These are phyloP conservation scores for Myiozetetes cayanensis DNA, from an alignment of 2,113 vertebrate species.

Conservation along the genomic window DNA sequence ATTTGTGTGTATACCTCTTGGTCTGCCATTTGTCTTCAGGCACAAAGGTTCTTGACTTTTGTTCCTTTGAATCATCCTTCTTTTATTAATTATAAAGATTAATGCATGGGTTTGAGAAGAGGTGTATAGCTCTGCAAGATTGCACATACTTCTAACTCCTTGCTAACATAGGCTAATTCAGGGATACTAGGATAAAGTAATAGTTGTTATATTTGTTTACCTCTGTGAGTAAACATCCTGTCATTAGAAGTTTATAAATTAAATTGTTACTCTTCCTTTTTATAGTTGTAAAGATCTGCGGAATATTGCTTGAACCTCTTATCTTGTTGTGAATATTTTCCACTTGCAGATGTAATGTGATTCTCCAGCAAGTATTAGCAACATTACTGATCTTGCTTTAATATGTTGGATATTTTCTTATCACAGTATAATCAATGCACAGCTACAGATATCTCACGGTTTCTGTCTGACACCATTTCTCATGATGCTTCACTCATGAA, in stretches of 20 bases:
- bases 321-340: neutral
- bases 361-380: neutral
- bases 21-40: neutral
- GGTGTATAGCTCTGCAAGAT: neutral
- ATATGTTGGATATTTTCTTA: neutral
- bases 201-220: neutral
- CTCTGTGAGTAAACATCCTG: neutral
- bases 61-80: neutral
- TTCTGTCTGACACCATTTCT: neutral
- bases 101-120: neutral
- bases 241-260: neutral
- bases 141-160: neutral
- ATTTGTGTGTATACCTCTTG: neutral
- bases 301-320: neutral
- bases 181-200: neutral
- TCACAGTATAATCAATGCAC: accelerated
- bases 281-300: neutral
- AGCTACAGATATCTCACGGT: neutral
- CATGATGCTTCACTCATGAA: neutral
- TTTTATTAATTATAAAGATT: neutral
- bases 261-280: neutral
- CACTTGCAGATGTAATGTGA: neutral
- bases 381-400: neutral
- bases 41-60: neutral
- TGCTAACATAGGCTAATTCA: neutral